A percentile compares a stretch with the other conserved stretches of the same genome.
phyloP scores from a whole-genome alignment of 2,888 invertebrate species.

The Sminthurinus aureus region DNA sequence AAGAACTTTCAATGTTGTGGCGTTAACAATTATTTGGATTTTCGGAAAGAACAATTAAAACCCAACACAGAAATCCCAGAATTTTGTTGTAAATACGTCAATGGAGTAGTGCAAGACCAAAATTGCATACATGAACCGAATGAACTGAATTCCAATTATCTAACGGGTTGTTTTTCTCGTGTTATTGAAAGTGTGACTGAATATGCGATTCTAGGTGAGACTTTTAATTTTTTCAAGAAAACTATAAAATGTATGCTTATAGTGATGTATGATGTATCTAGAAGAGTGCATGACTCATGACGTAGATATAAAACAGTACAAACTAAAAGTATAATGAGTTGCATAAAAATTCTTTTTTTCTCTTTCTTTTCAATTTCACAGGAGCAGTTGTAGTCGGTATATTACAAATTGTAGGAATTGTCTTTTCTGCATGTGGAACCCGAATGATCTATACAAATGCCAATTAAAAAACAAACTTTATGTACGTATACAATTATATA shows the following conservation, averaged over 20 bases:
- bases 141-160: slow-evolving; percentile 14
- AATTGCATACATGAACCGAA: slow-evolving; percentile 25
- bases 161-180: slow-evolving; percentile 26
- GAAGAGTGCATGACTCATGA: too few species aligned
- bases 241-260: too few species aligned
- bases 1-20: slow-evolving; percentile 44
- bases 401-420: slow-evolving; percentile 37
- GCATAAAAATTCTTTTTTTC: too few species aligned
- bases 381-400: slow-evolving; percentile 23
- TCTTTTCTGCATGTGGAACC: slow-evolving; percentile 24
- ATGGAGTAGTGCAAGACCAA: background rate
- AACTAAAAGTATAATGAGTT: too few species aligned
- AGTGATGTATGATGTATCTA: too few species aligned
- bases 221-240: too few species aligned
- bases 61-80: slow-evolving; percentile 11
- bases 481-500: too few species aligned
- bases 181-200: slow-evolving; percentile 29
- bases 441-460: background rate
- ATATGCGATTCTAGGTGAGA: slow-evolving; percentile 12
- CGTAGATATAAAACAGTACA: too few species aligned
- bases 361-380: too few species aligned
- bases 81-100: slow-evolving; percentile 29
- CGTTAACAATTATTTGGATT: slow-evolving; percentile 41
- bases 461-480: too few species aligned
- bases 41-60: slow-evolving; percentile 7